A percentile compares a stretch with the other conserved stretches of the same genome.
Evolutionary conservation across 2,113 vertebrate species (phyloP).

Genomic region (Heterotilapia buettikoferi): DNA sequence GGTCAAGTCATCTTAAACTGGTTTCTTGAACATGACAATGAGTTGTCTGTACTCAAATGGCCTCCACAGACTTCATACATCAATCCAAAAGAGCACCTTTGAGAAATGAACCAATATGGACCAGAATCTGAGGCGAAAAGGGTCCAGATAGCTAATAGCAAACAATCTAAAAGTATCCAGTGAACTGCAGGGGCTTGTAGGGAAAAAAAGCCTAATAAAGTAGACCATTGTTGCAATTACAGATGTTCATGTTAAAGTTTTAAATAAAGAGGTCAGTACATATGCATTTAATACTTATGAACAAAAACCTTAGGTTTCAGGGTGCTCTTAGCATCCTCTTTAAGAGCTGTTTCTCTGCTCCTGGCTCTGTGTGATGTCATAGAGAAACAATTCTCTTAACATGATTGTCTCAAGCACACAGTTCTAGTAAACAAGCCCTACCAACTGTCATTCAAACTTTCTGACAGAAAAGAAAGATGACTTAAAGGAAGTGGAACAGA

Average conservation of each 20-base stretch:
- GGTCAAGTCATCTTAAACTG: background rate
- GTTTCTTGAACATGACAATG: background rate
- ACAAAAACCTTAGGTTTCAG: background rate
- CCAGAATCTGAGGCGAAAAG: background rate
- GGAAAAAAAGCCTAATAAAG: background rate
- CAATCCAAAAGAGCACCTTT: background rate
- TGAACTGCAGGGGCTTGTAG: background rate
- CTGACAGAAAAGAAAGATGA: background rate
- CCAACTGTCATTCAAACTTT: background rate
- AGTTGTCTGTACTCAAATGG: background rate
- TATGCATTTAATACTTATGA: background rate
- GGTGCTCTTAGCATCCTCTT: background rate
- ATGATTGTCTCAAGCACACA: background rate
- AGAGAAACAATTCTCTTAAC: background rate
- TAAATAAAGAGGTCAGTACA: background rate
- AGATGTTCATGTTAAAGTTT: background rate
- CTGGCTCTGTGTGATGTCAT: background rate
- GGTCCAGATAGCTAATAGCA: background rate
- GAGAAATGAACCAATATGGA: background rate
- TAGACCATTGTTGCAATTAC: background rate
- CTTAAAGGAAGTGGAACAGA: background rate
- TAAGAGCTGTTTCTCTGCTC: background rate
- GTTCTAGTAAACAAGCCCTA: background rate
- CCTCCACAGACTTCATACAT: background rate
- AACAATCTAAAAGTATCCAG: background rate